Evolutionary conservation across 2,797 vertebrate genomes (phyloP), one percentile per base, ranked within the genome.

Genomic region (Allobates femoralis): DNA sequence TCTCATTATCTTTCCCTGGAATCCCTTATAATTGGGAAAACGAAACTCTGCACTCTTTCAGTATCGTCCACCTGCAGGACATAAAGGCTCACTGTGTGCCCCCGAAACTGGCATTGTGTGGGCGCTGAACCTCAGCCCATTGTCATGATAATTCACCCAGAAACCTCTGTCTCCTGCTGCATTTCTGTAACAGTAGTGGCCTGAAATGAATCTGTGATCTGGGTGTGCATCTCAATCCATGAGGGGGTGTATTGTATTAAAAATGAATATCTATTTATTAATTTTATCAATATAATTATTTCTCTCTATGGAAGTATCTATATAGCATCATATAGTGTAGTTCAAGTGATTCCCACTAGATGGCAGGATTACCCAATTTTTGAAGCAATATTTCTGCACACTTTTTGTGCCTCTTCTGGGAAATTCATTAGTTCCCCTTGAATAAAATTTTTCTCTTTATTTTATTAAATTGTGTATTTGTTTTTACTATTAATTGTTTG

Each of bases 51-150:
- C n/a, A 32, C 14, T 41, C 28, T 10, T n/a, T 12, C 81, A 7
- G 18, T 28, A 3, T 64, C 23, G 30, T 46, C 53, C 34, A 50
- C 58, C 41, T 66, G 46, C n/a, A n/a, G 19, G 18, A 81, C 11
- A 77, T 19, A 76, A 84, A 77, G 5, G 55, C 4, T 10, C 67
- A 60, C 62, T 66, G 83, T 84, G 37, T 46, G 7, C 19, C 12
- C 73, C 83, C 46, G 83, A 84, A 64, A 84, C 83, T 26, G 41
- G 56, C 73, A 76, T 84, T 84, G 56, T 84, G 23, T 8, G 15
- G 34, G 26, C 37, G 14, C 58, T 21, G 26, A 28, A 34, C 26
- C 16, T 8, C 32, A 32, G 51, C n/a, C 79, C 15, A 84, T 77
- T 77, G 55, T 84, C 3, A 77, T 84, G 73, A 11, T 64, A 64